Base-by-base conservation (phyloP, 2,888 invertebrate genomes). In the Dioctria linearis region DNA sequence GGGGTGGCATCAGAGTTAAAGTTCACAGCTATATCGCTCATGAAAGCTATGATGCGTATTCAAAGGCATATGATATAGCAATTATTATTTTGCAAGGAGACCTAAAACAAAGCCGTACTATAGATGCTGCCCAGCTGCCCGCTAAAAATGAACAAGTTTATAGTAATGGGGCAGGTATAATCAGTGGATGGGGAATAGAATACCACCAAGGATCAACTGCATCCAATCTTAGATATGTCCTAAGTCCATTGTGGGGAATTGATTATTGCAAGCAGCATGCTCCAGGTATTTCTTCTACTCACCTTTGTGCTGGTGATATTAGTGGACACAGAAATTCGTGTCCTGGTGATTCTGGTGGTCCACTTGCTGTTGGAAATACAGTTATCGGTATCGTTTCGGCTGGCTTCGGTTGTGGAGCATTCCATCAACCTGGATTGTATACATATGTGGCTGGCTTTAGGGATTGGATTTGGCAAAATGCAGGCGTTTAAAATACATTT, bases 231-330 rank as follows among this genome's bases (percentile, higher is more conserved):
- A 8, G 9, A 46, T 49, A 25, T 37, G 25, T 51, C 3, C 1
- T 6, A 8, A 46, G 11, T 46, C 69, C 76, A 9, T 37, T 78
- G 37, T 43, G 59, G 5, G 3, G 49, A 9, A 46, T 9, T 3
- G 40, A 3, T 49, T 39, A 13, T 0, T 92, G 92, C 43, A 43
- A 6, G 40, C 37, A 51, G 25, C 25, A 49, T 4, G 37, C n/a
- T 39, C 8, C 40, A 11, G 6, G 5, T 88, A 0, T 13, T 4
- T 3, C 43, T 51, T 90, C 88, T 61, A 90, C 90, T 0, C 81
- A 88, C 0, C 83, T 91, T 0, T 92, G 92, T 83, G 92, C 92
- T 59, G 91, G 91, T 1, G 84, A 85, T 0, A 84, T 86, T 0
- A 84, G 86, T 66, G 91, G 91, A n/a, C 90, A 90, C 13, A 13